Evolutionary conservation across 1,140 invertebrate genomes (phyloP), one percentile per base, ranked within the genome.

Genomic region (Nasonia vitripennis): DNA sequence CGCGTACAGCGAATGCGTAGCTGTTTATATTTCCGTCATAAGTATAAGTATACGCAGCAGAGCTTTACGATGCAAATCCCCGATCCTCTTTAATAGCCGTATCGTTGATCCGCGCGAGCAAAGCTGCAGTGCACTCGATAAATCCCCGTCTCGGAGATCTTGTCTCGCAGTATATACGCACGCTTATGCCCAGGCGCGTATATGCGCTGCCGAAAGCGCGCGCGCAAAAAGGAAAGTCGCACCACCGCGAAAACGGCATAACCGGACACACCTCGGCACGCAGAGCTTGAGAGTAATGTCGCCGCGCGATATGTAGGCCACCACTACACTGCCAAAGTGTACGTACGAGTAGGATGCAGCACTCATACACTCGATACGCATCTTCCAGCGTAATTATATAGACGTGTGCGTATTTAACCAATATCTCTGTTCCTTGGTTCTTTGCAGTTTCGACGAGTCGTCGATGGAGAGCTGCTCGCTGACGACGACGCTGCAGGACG

Each of bases 391-490:
- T 71, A 71, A 71, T 27, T 27, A 27, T 71, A 71, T 31, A 31
- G 11, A 34, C 34, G 12, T 71, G 23, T 71, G 9, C 10, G 31
- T 55, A 55, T 55, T 17, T 20, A 55, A 55, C 41, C 11, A 9
- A 45, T 1, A 45, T 45, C 10, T 45, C 41, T 45, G 41, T 9
- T 45, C 10, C 41, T 78, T 78, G 0, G 6, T 7, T 31, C 80
- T 80, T 92, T 90, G 83, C 87, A 93, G 93, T 80, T 93, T 93
- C 88, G 93, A 93, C 89, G 92, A 93, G 83, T 91, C 92, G 88
- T 93, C 93, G 90, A 92, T 93, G 92, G 92, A 93, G 85, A 92
- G 89, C 87, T 90, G 89, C 87, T 88, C 90, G 71, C 89, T 89
- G n/a, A 87, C 92, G 77, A 90, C 89, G 23, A 86, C 92, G 87